Percentiles rank a stretch among this genome's conserved stretches.
Evolutionary conservation across 2,113 vertebrate species (phyloP).

Genomic region (Pachycephala philippinensis): DNA sequence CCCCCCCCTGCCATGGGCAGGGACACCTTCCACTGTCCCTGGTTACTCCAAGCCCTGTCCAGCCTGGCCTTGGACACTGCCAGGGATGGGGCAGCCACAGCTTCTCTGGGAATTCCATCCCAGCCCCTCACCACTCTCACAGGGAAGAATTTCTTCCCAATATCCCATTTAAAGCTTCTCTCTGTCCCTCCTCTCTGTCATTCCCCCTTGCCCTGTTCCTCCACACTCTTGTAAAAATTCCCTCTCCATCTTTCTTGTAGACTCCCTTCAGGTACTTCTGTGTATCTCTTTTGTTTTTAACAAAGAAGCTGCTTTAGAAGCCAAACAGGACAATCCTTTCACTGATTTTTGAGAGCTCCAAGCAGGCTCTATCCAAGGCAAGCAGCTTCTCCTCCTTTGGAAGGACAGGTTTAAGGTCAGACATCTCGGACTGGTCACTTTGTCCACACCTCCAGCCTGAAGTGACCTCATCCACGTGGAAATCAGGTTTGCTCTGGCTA

Average conservation of each 20-base stretch:
- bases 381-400: not conserved
- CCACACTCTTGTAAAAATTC: not conserved
- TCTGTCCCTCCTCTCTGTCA: too few species aligned
- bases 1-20: not conserved
- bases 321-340: not conserved
- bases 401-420: not conserved
- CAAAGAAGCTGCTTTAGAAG: not conserved
- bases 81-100: not conserved
- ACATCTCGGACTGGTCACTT: not conserved
- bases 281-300: not conserved
- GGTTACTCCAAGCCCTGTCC: not conserved
- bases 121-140: not conserved
- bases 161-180: not conserved
- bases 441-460: not conserved
- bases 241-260: not conserved
- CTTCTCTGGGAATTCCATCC: not conserved
- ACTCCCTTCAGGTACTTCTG: not conserved
- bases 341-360: not conserved
- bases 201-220: not conserved
- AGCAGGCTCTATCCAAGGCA: not conserved
- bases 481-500: not conserved
- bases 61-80: not conserved
- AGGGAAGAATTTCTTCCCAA: not conserved
- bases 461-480: not conserved
- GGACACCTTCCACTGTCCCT: rapidly evolving